phyloP scores from a whole-genome alignment of 2,113 vertebrate species.

The Alouatta palliata region DNA sequence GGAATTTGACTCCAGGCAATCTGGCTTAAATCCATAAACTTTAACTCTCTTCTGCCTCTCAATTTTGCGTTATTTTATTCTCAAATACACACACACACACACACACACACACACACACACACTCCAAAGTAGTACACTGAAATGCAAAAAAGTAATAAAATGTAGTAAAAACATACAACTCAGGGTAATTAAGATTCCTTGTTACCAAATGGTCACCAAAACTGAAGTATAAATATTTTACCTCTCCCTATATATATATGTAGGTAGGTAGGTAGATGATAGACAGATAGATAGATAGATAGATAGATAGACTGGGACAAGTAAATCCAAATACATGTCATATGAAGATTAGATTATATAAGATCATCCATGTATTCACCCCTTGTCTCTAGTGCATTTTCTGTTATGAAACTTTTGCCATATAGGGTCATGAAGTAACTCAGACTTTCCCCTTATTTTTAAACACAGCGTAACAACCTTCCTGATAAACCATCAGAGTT shows the following conservation, averaged over 20 bases:
- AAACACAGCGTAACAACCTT: not conserved
- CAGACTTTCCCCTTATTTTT: not conserved
- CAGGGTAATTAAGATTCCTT: not conserved
- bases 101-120: not conserved
- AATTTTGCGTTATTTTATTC: not conserved
- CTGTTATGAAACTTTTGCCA: not conserved
- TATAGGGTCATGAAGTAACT: not conserved
- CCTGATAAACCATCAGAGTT: not conserved
- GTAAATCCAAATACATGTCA: not conserved
- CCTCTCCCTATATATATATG: not conserved
- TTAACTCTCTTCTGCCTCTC: not conserved
- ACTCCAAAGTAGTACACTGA: not conserved
- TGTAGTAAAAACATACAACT: not conserved
- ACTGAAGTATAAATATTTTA: not conserved
- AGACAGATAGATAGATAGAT: too few relatives aligned
- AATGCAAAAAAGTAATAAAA: not conserved
- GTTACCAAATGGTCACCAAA: not conserved
- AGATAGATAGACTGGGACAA: not conserved
- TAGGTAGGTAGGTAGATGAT: too few relatives aligned
- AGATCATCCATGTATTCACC: not conserved
- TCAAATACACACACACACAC: not conserved
- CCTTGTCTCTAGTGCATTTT: not conserved
- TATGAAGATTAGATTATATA: conserved; percentile 1
- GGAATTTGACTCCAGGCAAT: not conserved
- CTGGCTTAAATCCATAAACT: not conserved